A percentile compares a stretch with the other conserved stretches of the same genome.
Conservation (phyloP, 2,797 vertebrate genomes). For the Hypotaenidia philippensis region DNA sequence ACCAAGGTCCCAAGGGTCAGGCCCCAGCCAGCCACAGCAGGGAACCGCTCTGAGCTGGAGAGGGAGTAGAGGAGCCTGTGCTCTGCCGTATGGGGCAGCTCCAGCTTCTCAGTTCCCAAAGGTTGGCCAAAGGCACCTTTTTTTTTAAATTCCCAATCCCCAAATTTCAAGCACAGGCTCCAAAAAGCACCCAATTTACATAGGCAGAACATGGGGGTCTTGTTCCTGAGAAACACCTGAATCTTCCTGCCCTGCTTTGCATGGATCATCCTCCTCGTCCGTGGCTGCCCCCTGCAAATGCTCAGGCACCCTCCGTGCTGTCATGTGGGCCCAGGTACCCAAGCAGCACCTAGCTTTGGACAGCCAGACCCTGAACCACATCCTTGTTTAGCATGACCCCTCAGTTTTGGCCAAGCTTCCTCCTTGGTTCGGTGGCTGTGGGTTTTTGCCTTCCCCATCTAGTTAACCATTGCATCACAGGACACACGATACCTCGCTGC, state of each 20-base stretch:
- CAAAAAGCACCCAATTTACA: background rate
- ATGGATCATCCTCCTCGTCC: background rate
- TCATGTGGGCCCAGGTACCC: accelerated
- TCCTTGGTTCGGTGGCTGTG: background rate
- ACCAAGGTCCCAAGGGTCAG: accelerated
- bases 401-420: background rate
- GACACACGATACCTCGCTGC: accelerated
- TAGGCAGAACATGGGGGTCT: accelerated
- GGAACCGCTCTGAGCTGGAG: accelerated
- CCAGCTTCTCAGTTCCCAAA: background rate
- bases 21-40: background rate
- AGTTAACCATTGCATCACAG: background rate
- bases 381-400: background rate
- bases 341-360: accelerated
- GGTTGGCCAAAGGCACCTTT: background rate
- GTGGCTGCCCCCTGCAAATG: accelerated
- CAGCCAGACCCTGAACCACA: background rate
- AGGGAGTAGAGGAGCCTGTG: accelerated
- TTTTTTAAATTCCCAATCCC: background rate
- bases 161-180: background rate
- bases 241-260: background rate
- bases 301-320: background rate
- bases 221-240: background rate
- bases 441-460: background rate
- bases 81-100: accelerated